A percentile compares a stretch with the other conserved stretches of the same genome.
Evolutionary conservation across 2,797 vertebrate species (phyloP).

Genomic region (Gadopsis bispinosus): DNA sequence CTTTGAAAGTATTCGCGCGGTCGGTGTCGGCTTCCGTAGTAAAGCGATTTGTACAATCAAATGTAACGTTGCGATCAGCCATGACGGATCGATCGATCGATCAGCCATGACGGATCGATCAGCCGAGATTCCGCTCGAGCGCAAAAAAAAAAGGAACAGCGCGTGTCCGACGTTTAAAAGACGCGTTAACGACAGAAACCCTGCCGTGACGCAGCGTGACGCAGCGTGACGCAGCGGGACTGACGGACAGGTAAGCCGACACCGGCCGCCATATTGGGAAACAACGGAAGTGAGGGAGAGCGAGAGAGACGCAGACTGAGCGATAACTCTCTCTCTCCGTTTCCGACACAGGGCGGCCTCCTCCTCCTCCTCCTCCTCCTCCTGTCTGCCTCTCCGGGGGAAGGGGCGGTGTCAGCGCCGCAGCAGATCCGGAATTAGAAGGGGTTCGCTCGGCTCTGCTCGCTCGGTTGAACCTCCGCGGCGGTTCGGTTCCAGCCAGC

Average conservation of each 20-base stretch:
- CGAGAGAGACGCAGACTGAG: slow-evolving; percentile 30
- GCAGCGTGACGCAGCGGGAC: neutral
- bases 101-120: no score
- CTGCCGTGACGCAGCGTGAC: slow-evolving; percentile 61
- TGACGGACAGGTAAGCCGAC: slow-evolving; percentile 84
- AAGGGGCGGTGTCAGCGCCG: slow-evolving; percentile 70
- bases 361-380: neutral
- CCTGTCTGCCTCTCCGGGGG: slow-evolving; percentile 55
- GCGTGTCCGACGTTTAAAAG: no score
- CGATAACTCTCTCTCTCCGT: slow-evolving; percentile 40
- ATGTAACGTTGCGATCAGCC: no score
- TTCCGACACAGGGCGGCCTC: slow-evolving; percentile 71
- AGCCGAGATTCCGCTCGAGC: no score
- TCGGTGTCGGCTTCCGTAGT: no score
- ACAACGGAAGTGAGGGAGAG: slow-evolving; percentile 79
- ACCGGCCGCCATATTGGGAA: slow-evolving; percentile 79
- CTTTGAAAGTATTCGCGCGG: no score
- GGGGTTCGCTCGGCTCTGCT: slow-evolving; percentile 57
- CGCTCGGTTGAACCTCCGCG: slow-evolving; percentile 32
- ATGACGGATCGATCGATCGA: no score
- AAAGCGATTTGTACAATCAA: no score
- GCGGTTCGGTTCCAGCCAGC: slow-evolving; percentile 32
- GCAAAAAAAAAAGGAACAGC: no score
- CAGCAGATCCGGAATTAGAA: slow-evolving; percentile 66
- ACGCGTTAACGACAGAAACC: neutral